Evolutionary conservation across 2,797 vertebrate species (phyloP), one percentile per base, ranked within the genome.

Genomic region (Myotis pilosus): DNA sequence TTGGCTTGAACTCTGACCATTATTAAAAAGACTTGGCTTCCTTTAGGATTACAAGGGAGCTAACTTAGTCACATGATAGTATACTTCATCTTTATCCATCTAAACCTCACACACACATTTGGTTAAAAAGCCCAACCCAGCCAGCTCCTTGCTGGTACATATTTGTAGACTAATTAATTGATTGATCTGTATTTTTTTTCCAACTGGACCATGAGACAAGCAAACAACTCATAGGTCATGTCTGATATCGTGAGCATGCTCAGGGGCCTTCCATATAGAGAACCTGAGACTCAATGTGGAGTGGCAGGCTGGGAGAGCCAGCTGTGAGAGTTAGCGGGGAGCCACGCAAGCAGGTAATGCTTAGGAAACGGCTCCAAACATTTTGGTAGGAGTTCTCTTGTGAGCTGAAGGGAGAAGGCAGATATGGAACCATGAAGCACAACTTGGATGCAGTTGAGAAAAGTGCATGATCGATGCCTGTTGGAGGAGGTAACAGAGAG

Each of bases 141-240:
- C 38, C n/a, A 15, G 7, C 6, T 30, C 38, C 41, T 74, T 69
- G 3, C 62, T 44, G 0, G 17, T 72, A 44, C 3, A 28, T n/a
- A 53, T 75, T 47, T 87, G 8, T 28, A 71, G 23, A 68, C 4
- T 47, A 62, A 44, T 64, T 84, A 9, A 79, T 28, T 76, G 53
- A 79, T 28, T 76, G 53, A 78, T 22, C n/a, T 79, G 19, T 47
- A n/a, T 49, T 38, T 86, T 93, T 91, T 57, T 19, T 44, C 2
- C 53, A 86, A 28, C 17, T 22, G 5, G 9, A 6, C 71, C 51
- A 71, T 20, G 66, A 72, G 81, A 62, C 20, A 64, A 23, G 30
- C 55, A 87, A 86, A 28, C 20, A 41, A 41, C 38, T 72, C 41
- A 28, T 1, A 0, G 13, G 20, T 49, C 76, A 55, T 4, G 11